A percentile compares a stretch with the other conserved stretches of the same genome.
Evolutionary conservation across 2,888 invertebrate species (phyloP).

Genomic region (Leptopilina myrica): DNA sequence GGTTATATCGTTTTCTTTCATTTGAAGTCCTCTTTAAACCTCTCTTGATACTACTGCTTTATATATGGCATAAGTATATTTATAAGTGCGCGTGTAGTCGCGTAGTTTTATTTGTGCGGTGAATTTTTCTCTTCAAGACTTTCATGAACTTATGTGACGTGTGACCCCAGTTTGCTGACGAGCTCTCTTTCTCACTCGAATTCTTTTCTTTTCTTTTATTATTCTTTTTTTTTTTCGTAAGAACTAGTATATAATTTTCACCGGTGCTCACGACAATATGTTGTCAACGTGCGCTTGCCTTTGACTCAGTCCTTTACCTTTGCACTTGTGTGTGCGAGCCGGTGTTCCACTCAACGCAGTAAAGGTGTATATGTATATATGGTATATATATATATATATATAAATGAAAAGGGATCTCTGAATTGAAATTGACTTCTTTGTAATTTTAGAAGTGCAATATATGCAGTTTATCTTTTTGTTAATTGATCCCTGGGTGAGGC

Average conservation of each 20-base stretch:
- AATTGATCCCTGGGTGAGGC: background rate
- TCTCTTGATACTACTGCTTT: too few species aligned
- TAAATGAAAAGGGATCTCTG: background rate
- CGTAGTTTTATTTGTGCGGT: too few species aligned
- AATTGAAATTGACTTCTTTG: constrained; percentile 6
- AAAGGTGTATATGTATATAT: too few species aligned
- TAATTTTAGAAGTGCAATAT: background rate
- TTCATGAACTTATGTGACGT: background rate
- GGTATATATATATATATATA: background rate
- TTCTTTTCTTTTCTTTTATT: background rate
- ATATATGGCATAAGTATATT: too few species aligned
- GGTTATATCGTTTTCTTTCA: too few species aligned
- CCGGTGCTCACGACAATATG: constrained; percentile 37
- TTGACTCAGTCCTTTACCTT: constrained; percentile 16
- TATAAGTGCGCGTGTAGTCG: too few species aligned
- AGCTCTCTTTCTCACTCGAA: constrained; percentile 7
- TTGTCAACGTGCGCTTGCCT: constrained; percentile 18
- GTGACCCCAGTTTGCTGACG: constrained; percentile 11
- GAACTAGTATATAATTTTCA: constrained; percentile 33
- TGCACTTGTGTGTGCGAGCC: constrained; percentile 30
- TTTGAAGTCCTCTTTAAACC: too few species aligned
- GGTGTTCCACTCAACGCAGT: background rate
- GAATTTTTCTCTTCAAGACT: constrained; percentile 1
- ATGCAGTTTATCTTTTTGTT: background rate
- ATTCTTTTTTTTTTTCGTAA: background rate